phyloP scores from a whole-genome alignment of 2,888 invertebrate species.

The Mylabris sibirica region DNA sequence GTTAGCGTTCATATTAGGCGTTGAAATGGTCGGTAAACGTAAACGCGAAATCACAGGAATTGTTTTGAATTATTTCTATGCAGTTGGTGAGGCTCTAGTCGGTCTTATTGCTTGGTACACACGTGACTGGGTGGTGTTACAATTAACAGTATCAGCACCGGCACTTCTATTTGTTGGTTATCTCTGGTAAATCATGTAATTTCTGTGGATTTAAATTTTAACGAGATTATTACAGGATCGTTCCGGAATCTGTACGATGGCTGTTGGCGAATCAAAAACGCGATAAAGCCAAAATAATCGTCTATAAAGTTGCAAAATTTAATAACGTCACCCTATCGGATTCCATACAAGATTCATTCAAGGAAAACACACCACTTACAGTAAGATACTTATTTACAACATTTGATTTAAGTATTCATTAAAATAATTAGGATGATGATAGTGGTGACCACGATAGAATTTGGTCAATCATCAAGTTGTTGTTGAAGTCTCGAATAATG shows the following conservation, averaged over 20 bases:
- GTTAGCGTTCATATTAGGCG: slow-evolving; percentile 68
- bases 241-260: slow-evolving; percentile 75
- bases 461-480: slow-evolving; percentile 58
- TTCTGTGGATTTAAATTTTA: background rate
- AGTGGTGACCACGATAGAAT: slow-evolving; percentile 52
- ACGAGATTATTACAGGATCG: slow-evolving; percentile 56
- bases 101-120: slow-evolving; percentile 68
- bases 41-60: slow-evolving; percentile 70
- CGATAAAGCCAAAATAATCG: slow-evolving; percentile 65
- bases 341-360: slow-evolving; percentile 60
- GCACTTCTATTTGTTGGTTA: slow-evolving; percentile 67
- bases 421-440: slow-evolving; percentile 33
- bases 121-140: slow-evolving; percentile 68
- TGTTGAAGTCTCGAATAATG: slow-evolving; percentile 62
- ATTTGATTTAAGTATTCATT: background rate
- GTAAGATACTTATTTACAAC: slow-evolving; percentile 23
- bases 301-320: slow-evolving; percentile 65
- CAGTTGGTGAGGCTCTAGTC: slow-evolving; percentile 69
- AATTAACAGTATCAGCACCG: slow-evolving; percentile 68
- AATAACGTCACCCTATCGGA: slow-evolving; percentile 64
- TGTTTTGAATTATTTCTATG: slow-evolving; percentile 71
- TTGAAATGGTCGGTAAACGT: slow-evolving; percentile 71
- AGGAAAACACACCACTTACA: slow-evolving; percentile 43
- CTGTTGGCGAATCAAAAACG: slow-evolving; percentile 66
- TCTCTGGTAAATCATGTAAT: slow-evolving; percentile 62